Evolutionary conservation across 30 jellyfish, hydroid and myxozoan species (phyloP).

Genomic region (Cassiopea andromeda): DNA sequence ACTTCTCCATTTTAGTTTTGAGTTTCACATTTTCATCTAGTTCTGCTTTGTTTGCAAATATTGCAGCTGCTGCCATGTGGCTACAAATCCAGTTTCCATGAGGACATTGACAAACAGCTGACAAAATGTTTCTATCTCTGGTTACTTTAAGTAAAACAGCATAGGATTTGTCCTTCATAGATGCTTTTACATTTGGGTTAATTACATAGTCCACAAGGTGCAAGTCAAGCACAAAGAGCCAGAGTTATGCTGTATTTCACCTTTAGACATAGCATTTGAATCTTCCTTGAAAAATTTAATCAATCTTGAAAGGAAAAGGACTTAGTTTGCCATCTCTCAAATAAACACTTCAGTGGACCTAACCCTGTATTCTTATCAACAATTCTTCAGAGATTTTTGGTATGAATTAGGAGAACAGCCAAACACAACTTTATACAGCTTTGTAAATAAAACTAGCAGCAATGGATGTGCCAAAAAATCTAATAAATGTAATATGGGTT

Average conservation of each 20-base stretch:
- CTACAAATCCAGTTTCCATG: conserved; percentile 30
- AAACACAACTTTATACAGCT: too few relatives aligned
- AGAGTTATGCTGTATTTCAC: background rate
- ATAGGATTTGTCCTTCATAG: conserved; percentile 33
- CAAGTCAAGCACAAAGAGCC: background rate
- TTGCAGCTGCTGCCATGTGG: conserved; percentile 38
- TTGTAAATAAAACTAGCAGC: background rate
- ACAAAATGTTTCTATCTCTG: conserved; percentile 1
- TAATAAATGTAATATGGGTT: too few relatives aligned
- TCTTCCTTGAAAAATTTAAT: conserved; percentile 5
- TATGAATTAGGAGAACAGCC: too few relatives aligned
- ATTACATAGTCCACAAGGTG: background rate
- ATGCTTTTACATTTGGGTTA: background rate
- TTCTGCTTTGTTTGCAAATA: conserved; percentile 19
- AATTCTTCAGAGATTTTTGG: background rate
- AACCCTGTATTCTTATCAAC: too few relatives aligned
- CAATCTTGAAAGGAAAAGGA: background rate
- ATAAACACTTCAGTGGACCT: too few relatives aligned
- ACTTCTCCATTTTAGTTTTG: background rate
- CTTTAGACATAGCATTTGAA: background rate
- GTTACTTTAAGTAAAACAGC: background rate
- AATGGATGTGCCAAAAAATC: too few relatives aligned
- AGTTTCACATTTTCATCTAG: background rate
- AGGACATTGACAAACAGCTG: conserved; percentile 15
- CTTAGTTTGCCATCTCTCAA: background rate